Conservation (phyloP, 2,113 vertebrate species). For the Climacteris rufus region DNA sequence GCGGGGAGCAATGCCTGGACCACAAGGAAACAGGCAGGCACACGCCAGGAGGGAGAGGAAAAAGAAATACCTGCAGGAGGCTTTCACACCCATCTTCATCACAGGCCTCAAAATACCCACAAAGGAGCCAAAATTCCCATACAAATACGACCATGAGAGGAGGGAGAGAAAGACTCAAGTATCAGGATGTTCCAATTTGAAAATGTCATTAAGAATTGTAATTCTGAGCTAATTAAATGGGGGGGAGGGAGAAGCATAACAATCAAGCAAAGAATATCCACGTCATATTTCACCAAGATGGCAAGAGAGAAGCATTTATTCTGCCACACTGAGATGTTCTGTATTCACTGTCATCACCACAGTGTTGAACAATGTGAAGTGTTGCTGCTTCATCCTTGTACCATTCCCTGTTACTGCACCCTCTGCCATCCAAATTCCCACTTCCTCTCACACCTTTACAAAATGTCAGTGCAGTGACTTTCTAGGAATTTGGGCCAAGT, state of each 20-base stretch:
- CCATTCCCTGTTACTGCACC: not conserved
- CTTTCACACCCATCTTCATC: not conserved
- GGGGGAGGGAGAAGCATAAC: fast-evolving
- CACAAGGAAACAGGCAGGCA: not conserved
- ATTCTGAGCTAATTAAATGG: not conserved
- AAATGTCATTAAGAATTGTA: not conserved
- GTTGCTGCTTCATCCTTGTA: not conserved
- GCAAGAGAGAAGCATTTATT: not conserved
- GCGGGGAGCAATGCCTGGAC: not conserved
- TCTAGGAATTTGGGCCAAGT: constrained; percentile 48
- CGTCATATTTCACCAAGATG: not conserved
- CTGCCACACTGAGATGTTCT: not conserved
- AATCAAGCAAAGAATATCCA: not conserved
- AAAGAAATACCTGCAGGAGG: not conserved
- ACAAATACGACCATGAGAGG: not conserved
- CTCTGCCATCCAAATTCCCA: not conserved
- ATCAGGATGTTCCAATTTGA: not conserved
- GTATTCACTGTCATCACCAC: not conserved
- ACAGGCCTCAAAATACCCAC: not conserved
- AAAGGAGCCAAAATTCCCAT: not conserved
- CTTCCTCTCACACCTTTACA: constrained; percentile 26
- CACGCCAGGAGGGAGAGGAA: not conserved
- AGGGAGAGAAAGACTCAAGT: not conserved
- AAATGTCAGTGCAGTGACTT: constrained; percentile 26
- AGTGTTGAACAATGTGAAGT: not conserved